Evolutionary conservation across 1,140 invertebrate species (phyloP).

Genomic region (Ostrea edulis): DNA sequence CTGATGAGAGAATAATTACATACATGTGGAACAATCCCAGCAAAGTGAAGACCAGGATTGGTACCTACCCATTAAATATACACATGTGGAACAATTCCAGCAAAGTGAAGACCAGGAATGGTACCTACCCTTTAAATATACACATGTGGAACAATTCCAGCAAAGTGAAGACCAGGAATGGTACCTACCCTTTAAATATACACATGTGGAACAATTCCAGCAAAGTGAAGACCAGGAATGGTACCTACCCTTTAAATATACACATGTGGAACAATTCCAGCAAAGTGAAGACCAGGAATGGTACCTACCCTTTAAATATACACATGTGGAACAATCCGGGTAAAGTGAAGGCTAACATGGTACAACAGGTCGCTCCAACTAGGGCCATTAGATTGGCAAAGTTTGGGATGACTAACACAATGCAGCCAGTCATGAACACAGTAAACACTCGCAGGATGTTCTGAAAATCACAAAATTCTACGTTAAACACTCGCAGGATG

Average conservation of each 20-base stretch:
- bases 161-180: conserved; percentile 80
- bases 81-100: conserved; percentile 80
- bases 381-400: conserved; percentile 81
- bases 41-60: too few species aligned
- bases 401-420: conserved; percentile 80
- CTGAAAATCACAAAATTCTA: conserved; percentile 65
- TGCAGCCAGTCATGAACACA: conserved; percentile 78
- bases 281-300: too few species aligned
- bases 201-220: too few species aligned
- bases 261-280: too few species aligned
- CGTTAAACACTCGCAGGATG: too few species aligned
- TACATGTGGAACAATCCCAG: too few species aligned
- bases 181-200: conserved; percentile 69
- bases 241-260: too few species aligned
- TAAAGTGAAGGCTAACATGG: conserved; percentile 80
- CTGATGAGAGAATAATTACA: too few species aligned
- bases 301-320: conserved; percentile 77
- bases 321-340: conserved; percentile 80
- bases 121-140: conserved; percentile 77
- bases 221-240: too few species aligned
- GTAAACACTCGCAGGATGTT: conserved; percentile 77
- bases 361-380: conserved; percentile 81
- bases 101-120: conserved; percentile 80
- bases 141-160: conserved; percentile 80
- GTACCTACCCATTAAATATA: conserved; percentile 77